Percentiles rank a stretch among this genome's conserved stretches.
Evolutionary conservation across 2,113 vertebrate genomes (phyloP).

Genomic region (Albula glossodonta): DNA sequence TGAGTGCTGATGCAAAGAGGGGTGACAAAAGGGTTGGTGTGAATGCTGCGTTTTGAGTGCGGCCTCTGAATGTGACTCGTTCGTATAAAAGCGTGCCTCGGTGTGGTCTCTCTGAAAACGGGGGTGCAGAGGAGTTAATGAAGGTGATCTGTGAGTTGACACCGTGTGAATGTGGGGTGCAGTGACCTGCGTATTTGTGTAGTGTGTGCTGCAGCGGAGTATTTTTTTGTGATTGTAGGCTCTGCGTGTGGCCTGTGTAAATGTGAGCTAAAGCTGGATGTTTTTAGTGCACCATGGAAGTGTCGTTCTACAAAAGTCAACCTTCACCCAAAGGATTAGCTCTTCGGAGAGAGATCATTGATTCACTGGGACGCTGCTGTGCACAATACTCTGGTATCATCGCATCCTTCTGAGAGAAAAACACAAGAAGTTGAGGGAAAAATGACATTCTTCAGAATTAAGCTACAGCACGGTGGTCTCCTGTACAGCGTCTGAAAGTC

Average conservation of each 20-base stretch:
- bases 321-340: background rate
- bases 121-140: too few species aligned
- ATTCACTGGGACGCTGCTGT: background rate
- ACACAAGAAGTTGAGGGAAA: background rate
- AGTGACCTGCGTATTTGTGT: background rate
- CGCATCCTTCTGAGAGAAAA: background rate
- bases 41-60: too few species aligned
- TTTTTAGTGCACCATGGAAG: background rate
- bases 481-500: background rate
- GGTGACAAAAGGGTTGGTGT: too few species aligned
- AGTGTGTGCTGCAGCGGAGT: background rate
- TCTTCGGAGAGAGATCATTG: background rate
- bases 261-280: background rate
- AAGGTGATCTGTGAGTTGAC: too few species aligned
- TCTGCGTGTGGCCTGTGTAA: background rate
- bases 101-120: too few species aligned
- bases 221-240: too few species aligned
- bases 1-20: too few species aligned
- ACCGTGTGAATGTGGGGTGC: background rate
- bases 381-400: background rate
- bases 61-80: too few species aligned
- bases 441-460: background rate
- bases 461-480: background rate
- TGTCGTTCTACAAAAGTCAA: background rate
- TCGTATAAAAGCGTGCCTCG: too few species aligned